Evolutionary conservation across 2,113 vertebrate species (phyloP), one percentile per base, ranked within the genome.

Genomic region (Xenopus tropicalis): DNA sequence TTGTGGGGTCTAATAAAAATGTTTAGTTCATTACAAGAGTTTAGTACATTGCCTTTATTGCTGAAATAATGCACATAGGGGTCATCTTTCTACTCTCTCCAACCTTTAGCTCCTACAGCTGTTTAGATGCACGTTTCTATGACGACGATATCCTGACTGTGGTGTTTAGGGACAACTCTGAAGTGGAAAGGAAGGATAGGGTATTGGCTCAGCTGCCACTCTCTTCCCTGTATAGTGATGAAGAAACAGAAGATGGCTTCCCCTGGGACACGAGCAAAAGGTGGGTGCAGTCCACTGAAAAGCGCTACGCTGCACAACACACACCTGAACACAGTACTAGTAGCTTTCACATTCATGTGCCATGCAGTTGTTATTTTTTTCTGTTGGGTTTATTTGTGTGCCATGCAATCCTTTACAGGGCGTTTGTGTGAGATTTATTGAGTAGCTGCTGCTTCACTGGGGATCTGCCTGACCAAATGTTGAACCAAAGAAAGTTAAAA

Each of bases 51-150:
- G 10, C 10, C 12, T 54, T 13, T 54, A 54, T 54, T n/a, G n/a
- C n/a, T n/a, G n/a, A n/a, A n/a, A n/a, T n/a, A n/a, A n/a, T n/a
- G n/a, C n/a, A n/a, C n/a, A n/a, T n/a, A n/a, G n/a, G 22, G 7
- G 14, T 25, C 21, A 25, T 29, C 21, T 14, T 54, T 58, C n/a
- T n/a, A n/a, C n/a, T n/a, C 23, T 81, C 1, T 76, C 46, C 68
- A 20, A 22, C 52, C 37, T 81, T 0, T 54, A 93, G 91, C 21
- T 83, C 72, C 62, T 92, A 94, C 87, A 90, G 90, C 69, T 98
- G 94, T 79, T 87, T 96, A 58, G 96, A 99, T 78, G 96, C 94
- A 72, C 93, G 95, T 80, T 96, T 98, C 80, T 98, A 98, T 69
- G 97, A 98, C 16, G 93, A 98, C 42, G 95, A 98, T 74, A 96